A percentile compares a stretch with the other conserved stretches of the same genome.
Conservation (phyloP, 2,797 vertebrate species). For the Poecilia wingei region DNA sequence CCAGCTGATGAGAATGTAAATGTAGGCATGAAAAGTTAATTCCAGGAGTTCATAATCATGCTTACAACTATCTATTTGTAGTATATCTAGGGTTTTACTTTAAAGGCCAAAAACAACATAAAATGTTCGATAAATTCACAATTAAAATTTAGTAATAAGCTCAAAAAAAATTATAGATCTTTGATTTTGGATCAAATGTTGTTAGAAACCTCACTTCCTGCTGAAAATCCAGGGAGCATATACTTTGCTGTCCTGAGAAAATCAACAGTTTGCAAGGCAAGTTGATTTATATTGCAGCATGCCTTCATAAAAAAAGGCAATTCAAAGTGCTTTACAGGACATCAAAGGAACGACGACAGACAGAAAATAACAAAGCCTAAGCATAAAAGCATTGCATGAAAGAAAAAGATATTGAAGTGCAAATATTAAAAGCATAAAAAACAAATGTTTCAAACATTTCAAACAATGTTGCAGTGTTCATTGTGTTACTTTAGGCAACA, state of each 20-base stretch:
- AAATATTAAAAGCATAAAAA: neutral
- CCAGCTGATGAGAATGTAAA: neutral
- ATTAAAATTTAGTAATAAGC: neutral
- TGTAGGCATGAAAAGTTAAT: neutral
- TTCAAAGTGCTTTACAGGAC: neutral
- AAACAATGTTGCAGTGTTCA: neutral
- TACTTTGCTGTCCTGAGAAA: neutral
- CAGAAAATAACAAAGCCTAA: slow-evolving; percentile 1
- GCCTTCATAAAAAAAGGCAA: neutral
- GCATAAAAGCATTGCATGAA: neutral
- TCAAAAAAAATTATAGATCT: neutral
- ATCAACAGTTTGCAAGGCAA: neutral
- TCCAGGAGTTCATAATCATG: neutral
- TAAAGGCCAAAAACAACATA: neutral
- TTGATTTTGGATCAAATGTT: neutral
- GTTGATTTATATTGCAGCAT: neutral
- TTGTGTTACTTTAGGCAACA: neutral
- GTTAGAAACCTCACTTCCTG: neutral
- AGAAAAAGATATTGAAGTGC: neutral
- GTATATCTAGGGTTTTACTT: neutral
- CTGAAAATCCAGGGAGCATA: neutral
- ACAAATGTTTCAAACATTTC: neutral
- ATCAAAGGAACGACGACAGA: neutral
- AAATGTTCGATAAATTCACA: neutral
- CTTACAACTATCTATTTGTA: neutral